A percentile compares a stretch with the other conserved stretches of the same genome.
Conservation (phyloP, 2,797 vertebrate genomes). For the Danio tinwini region DNA sequence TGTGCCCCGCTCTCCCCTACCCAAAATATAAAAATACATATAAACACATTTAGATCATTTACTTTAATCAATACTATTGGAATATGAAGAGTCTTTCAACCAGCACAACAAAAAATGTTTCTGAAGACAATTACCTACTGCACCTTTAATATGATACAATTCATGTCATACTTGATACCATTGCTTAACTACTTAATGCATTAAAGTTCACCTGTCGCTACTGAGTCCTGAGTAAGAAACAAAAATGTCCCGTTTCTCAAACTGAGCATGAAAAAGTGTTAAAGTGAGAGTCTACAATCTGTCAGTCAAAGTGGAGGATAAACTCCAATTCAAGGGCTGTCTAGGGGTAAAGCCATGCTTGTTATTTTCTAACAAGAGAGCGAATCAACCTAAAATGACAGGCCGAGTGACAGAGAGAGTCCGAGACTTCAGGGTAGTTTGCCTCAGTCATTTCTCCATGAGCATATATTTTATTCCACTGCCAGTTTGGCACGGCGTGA, state of each 20-base stretch:
- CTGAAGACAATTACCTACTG: too few species aligned
- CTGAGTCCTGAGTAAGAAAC: not conserved
- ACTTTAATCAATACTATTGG: too few species aligned
- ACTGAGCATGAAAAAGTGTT: not conserved
- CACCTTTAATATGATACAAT: too few species aligned
- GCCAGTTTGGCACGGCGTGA: not conserved
- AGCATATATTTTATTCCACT: conserved; percentile 26
- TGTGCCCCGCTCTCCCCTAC: too few species aligned
- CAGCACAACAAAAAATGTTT: too few species aligned
- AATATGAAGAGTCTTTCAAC: too few species aligned
- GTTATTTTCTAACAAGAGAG: conserved; percentile 17
- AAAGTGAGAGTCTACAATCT: not conserved
- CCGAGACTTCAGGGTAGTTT: not conserved
- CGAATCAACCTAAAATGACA: not conserved
- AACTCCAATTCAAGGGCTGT: conserved; percentile 30
- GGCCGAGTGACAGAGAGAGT: conserved; percentile 18
- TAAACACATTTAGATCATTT: too few species aligned
- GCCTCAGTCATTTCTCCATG: not conserved
- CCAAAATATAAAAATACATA: too few species aligned
- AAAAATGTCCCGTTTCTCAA: not conserved
- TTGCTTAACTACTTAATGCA: too few species aligned
- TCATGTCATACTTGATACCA: too few species aligned
- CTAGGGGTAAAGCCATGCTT: conserved; percentile 30
- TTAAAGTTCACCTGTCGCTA: too few species aligned
- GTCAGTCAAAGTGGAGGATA: conserved; percentile 33